These are phyloP conservation scores for Dysmachus trigonus DNA, from an alignment of 2,888 invertebrate genomes.

Conservation along the genomic window DNA sequence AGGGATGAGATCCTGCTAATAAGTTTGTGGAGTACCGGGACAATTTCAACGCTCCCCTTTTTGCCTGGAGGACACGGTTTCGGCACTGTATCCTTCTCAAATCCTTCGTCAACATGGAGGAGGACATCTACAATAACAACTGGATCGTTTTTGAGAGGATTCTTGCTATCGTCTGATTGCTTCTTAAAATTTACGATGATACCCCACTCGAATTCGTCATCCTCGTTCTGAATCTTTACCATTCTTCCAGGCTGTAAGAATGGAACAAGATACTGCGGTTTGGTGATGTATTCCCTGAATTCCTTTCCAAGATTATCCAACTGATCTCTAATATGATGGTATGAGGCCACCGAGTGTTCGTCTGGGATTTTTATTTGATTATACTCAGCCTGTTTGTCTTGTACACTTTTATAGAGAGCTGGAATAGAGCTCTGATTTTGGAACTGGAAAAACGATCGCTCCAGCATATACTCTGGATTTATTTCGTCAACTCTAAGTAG, in stretches of 20 bases:
- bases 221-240: constrained; percentile 87
- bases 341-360: constrained; percentile 81
- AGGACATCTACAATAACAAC: constrained; percentile 81
- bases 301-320: constrained; percentile 77
- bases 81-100: constrained; percentile 70
- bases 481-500: constrained; percentile 97
- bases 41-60: constrained; percentile 87
- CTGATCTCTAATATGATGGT: constrained; percentile 86
- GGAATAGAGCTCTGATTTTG: constrained; percentile 98
- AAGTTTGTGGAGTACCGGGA: constrained; percentile 83
- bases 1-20: constrained; percentile 90
- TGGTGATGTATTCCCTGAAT: constrained; percentile 81
- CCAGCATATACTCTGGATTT: constrained; percentile 99
- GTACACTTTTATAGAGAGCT: constrained; percentile 80
- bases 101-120: constrained; percentile 78
- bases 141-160: constrained; percentile 66
- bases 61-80: constrained; percentile 75
- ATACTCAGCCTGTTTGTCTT: constrained; percentile 73
- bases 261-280: constrained; percentile 88
- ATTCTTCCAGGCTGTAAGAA: constrained; percentile 95
- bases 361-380: constrained; percentile 73
- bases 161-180: constrained; percentile 66
- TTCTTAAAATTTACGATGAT: constrained; percentile 93
- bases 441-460: constrained; percentile 97
- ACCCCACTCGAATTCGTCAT: constrained; percentile 95